Evolutionary conservation across 2,113 vertebrate species (phyloP), one percentile per base, ranked within the genome.

Genomic region (Thalassarche chlororhynchos): DNA sequence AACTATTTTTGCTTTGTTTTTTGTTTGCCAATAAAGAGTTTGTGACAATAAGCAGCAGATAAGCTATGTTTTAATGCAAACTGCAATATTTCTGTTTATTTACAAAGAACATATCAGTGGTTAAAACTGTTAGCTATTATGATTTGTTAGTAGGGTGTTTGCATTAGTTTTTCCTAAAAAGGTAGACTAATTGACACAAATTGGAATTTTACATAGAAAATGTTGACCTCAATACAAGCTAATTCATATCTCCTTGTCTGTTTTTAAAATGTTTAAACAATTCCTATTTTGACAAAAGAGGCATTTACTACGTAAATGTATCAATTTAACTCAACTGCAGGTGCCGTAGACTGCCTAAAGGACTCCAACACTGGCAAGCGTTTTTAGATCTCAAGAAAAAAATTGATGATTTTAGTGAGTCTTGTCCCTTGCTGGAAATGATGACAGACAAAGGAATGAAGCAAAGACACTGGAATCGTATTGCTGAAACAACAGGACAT

Each of bases 401-500:
- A 93, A 98, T 99, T n/a, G 98, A 99, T 89, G 97, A 98, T 82
- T 99, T 99, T 80, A 99, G 97, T 71, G 98, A 98, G 70, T 98
- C 91, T 7, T 99, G 98, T 89, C 97, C 97, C 46, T 90, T 99
- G 8, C 81, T 99, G 44, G 98, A 99, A 97, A 97, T 99, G 98
- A 99, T 99, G 98, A 96, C 97, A 9, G 96, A 98, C 76, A 98
- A 98, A 89, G 98, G 98, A 34, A 98, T 99, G 98, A 98, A 98
- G 14, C 96, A 84, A 93, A 98, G 98, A 65, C 98, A 99, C 62
- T 99, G 98, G 98, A 79, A 98, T 66, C 97, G 97, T 32, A 99
- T 99, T 93, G 96, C 98, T 18, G 98, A 98, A 96, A 95, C 98
- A 93, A 99, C 98, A 42, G 97, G 97, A 47, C 97, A 98, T 84